Evolutionary conservation across 92 coral and sea anemone species (phyloP).

Genomic region (Siderastrea radians): DNA sequence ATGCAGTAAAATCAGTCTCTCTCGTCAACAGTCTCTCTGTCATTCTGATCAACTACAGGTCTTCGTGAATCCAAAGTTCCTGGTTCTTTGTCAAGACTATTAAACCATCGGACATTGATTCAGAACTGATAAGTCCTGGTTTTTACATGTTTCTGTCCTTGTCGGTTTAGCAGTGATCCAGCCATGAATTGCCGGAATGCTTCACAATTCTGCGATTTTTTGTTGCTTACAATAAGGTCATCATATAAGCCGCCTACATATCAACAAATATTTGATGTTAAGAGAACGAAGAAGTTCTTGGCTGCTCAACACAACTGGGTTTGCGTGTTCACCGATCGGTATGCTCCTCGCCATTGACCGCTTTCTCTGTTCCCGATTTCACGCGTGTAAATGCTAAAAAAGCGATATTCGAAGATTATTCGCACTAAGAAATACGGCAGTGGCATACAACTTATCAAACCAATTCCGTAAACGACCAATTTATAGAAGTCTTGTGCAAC

Average conservation of each 20-base stretch:
- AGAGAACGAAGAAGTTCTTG: background rate
- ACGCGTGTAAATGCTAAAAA: no score
- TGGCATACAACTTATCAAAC: no score
- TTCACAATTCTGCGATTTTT: background rate
- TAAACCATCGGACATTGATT: background rate
- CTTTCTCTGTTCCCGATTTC: no score
- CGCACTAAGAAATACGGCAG: no score
- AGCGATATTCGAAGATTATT: no score
- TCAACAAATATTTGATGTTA: background rate
- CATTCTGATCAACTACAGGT: background rate
- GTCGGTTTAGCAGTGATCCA: no score
- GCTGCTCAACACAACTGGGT: background rate
- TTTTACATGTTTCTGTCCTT: background rate
- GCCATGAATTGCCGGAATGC: background rate
- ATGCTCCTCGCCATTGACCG: no score
- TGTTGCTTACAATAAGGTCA: background rate
- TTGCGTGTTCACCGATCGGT: background rate
- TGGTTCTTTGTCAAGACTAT: no score
- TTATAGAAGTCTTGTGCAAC: no score
- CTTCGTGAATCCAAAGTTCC: background rate
- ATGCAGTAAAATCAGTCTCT: background rate
- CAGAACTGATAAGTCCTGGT: background rate
- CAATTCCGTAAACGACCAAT: no score
- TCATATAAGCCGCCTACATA: background rate
- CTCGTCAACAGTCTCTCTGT: background rate